phyloP scores from a whole-genome alignment of 2,797 vertebrate genomes.

The Anniella stebbinsi region DNA sequence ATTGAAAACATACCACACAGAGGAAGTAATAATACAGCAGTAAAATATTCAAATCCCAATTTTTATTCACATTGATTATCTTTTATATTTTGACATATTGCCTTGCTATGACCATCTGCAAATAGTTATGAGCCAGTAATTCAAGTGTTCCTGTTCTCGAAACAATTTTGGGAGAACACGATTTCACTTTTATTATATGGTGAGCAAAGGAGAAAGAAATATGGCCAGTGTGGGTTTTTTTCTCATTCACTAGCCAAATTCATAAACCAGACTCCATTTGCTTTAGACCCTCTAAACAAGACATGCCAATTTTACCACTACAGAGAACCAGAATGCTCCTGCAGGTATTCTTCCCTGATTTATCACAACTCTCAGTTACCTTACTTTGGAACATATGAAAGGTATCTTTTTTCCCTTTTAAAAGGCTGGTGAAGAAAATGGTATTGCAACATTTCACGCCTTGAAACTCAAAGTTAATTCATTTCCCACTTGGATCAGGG shows the following conservation, averaged over 20 bases:
- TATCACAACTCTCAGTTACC: slow-evolving; percentile 22
- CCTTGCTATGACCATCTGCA: slow-evolving; percentile 74
- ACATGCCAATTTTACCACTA: slow-evolving; percentile 26
- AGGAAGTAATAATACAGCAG: slow-evolving; percentile 75
- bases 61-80: slow-evolving; percentile 76
- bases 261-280: slow-evolving; percentile 49
- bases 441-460: slow-evolving; percentile 10
- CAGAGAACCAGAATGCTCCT: neutral
- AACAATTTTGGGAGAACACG: slow-evolving; percentile 60
- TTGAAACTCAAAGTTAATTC: slow-evolving; percentile 65
- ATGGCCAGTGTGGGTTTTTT: slow-evolving; percentile 47
- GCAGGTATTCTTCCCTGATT: neutral
- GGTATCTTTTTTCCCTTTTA: slow-evolving; percentile 35
- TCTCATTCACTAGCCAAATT: slow-evolving; percentile 59
- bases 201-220: slow-evolving; percentile 54
- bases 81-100: slow-evolving; percentile 76
- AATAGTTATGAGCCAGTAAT: slow-evolving; percentile 71
- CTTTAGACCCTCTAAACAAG: neutral
- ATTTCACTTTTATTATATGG: slow-evolving; percentile 54
- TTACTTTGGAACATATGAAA: slow-evolving; percentile 44
- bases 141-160: slow-evolving; percentile 61
- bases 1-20: slow-evolving; percentile 76
- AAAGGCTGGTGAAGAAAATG: slow-evolving; percentile 11
- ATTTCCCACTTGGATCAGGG: slow-evolving; percentile 61
- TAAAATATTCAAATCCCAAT: slow-evolving; percentile 74